Evolutionary conservation across 1,140 invertebrate species (phyloP).

Genomic region (Holcopasites calliopsidis): DNA sequence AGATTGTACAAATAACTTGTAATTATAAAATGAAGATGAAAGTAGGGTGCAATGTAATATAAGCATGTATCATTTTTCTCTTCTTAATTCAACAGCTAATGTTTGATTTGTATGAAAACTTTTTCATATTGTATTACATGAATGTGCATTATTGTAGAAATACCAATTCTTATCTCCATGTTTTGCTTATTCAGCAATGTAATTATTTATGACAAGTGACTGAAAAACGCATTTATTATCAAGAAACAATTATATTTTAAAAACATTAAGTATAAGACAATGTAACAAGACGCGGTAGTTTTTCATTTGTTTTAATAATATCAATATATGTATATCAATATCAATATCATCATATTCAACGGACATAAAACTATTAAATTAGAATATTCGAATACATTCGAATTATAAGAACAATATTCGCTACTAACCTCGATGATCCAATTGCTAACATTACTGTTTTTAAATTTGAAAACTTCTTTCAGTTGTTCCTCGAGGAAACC

Average conservation of each 20-base stretch:
- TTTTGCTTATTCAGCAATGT: too few species aligned
- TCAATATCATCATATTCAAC: not conserved
- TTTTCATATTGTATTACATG: not conserved
- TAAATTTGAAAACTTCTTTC: constrained; percentile 74
- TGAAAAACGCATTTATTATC: too few species aligned
- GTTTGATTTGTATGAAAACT: not conserved
- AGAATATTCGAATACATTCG: too few species aligned
- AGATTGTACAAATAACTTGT: not conserved
- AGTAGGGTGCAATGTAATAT: too few species aligned
- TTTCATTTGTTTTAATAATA: not conserved
- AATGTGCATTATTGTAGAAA: too few species aligned
- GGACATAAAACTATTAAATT: not conserved
- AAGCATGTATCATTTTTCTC: too few species aligned
- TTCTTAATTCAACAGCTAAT: too few species aligned
- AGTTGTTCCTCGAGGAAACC: constrained; percentile 65
- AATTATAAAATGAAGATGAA: too few species aligned
- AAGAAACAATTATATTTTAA: not conserved
- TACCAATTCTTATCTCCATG: too few species aligned
- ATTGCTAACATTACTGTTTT: constrained; percentile 75
- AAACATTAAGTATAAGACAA: not conserved
- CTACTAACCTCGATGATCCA: constrained; percentile 79
- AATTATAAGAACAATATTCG: too few species aligned
- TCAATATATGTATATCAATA: constrained; percentile 9
- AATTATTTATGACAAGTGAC: too few species aligned
- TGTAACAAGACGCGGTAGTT: too few species aligned